phyloP scores from a whole-genome alignment of 2,113 vertebrate genomes.

The Regulus satrapa region DNA sequence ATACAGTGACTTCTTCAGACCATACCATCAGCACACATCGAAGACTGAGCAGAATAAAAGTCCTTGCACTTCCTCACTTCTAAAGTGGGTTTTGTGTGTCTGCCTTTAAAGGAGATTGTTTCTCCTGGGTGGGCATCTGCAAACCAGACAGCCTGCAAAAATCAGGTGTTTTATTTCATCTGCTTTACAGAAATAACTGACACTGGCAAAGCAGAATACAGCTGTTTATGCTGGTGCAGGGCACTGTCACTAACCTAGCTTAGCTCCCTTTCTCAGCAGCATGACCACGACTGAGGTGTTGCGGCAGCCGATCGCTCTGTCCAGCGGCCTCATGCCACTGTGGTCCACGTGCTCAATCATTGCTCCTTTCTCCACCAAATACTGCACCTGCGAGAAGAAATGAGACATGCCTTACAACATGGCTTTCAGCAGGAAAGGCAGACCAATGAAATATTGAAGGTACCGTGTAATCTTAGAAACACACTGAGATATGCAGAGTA shows the following conservation, averaged over 20 bases:
- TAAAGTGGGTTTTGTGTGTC: background rate
- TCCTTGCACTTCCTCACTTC: background rate
- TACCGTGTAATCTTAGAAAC: background rate
- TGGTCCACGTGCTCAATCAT: constrained; percentile 94
- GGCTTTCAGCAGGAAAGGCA: background rate
- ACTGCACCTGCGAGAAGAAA: constrained; percentile 82
- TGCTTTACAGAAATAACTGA: background rate
- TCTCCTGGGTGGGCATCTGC: background rate
- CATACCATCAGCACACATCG: background rate
- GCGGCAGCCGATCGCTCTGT: constrained; percentile 95
- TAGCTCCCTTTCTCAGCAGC: constrained; percentile 93
- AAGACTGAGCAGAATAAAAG: background rate
- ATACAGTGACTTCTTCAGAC: background rate
- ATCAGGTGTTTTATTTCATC: background rate
- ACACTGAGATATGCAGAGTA: background rate
- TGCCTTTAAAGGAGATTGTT: background rate
- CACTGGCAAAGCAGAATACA: background rate
- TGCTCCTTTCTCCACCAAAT: constrained; percentile 94
- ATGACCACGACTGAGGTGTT: constrained; percentile 92
- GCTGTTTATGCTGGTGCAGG: background rate
- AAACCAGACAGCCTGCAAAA: background rate
- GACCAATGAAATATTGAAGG: background rate
- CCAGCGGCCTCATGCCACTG: constrained; percentile 95
- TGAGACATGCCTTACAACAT: background rate
- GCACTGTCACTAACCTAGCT: constrained; percentile 78